Percentiles rank a stretch among this genome's conserved stretches.
Evolutionary conservation across 2,113 vertebrate genomes (phyloP).

Genomic region (Dromas ardeola): DNA sequence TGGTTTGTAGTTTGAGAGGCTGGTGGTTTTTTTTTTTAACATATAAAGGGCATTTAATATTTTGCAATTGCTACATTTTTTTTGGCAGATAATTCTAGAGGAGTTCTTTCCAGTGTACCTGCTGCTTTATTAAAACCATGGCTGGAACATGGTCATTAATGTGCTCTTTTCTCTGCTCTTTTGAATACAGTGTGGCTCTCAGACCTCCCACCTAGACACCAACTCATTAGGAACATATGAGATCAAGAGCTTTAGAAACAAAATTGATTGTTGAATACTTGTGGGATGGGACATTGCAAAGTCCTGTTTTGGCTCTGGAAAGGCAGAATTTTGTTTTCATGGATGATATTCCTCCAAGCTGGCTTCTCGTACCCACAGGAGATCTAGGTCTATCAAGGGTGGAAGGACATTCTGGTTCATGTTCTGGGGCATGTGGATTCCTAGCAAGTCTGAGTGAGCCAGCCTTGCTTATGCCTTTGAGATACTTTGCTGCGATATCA

Average conservation of each 20-base stretch:
- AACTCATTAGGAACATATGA: background rate
- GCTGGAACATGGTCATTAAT: background rate
- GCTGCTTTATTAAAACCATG: conserved; percentile 1
- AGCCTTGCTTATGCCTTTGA: background rate
- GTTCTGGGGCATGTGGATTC: background rate
- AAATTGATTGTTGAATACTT: conserved; percentile 5
- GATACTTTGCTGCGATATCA: background rate
- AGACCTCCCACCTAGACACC: conserved; percentile 27
- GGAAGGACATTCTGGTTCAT: background rate
- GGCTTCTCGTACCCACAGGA: background rate
- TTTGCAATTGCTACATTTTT: background rate
- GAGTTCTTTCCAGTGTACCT: conserved; percentile 9
- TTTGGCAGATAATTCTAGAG: background rate
- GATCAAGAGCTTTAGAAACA: background rate
- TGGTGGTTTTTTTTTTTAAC: background rate
- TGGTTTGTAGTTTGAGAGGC: background rate
- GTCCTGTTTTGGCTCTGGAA: background rate
- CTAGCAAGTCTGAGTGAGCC: background rate
- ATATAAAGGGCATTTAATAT: background rate
- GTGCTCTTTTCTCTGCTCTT: background rate
- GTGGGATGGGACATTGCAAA: background rate
- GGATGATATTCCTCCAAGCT: background rate
- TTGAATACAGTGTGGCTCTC: background rate
- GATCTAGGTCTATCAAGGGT: background rate
- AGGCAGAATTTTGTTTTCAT: background rate